Evolutionary conservation across 2,888 invertebrate genomes (phyloP).

Genomic region (Nemotelus pantherinus): DNA sequence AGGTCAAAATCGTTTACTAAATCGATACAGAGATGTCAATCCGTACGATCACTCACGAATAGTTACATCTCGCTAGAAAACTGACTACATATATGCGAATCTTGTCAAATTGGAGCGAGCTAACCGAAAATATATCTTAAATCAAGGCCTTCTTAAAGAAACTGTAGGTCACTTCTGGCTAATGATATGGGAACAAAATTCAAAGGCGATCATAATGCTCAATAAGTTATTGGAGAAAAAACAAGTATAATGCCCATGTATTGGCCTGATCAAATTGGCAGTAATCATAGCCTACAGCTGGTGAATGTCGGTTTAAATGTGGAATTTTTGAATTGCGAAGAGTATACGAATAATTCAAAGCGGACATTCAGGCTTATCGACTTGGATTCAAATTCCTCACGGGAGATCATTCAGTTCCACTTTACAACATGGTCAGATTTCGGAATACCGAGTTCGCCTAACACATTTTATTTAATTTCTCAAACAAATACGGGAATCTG

Average conservation of each 20-base stretch:
- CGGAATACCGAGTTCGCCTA: constrained; percentile 90
- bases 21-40: constrained; percentile 94
- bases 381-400: constrained; percentile 72
- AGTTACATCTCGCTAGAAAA: constrained; percentile 75
- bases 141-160: constrained; percentile 91
- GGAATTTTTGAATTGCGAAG: constrained; percentile 78
- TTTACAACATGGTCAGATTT: constrained; percentile 98
- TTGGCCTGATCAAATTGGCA: constrained; percentile 81
- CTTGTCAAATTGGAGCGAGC: constrained; percentile 84
- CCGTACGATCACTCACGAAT: constrained; percentile 96
- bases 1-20: constrained; percentile 71
- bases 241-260: constrained; percentile 93
- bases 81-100: constrained; percentile 96
- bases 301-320: constrained; percentile 81
- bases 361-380: constrained; percentile 82
- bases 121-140: constrained; percentile 88
- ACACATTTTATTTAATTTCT: constrained; percentile 84
- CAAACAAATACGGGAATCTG: constrained; percentile 78
- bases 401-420: constrained; percentile 90
- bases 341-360: constrained; percentile 81
- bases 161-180: constrained; percentile 96
- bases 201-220: constrained; percentile 91
- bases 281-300: constrained; percentile 73
- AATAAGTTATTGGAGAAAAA: constrained; percentile 94
- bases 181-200: constrained; percentile 97